Percentiles rank a stretch among this genome's conserved stretches.
These are phyloP conservation scores for Muscicapa comitata DNA, from an alignment of 2,797 vertebrate genomes.

Conservation along the genomic window DNA sequence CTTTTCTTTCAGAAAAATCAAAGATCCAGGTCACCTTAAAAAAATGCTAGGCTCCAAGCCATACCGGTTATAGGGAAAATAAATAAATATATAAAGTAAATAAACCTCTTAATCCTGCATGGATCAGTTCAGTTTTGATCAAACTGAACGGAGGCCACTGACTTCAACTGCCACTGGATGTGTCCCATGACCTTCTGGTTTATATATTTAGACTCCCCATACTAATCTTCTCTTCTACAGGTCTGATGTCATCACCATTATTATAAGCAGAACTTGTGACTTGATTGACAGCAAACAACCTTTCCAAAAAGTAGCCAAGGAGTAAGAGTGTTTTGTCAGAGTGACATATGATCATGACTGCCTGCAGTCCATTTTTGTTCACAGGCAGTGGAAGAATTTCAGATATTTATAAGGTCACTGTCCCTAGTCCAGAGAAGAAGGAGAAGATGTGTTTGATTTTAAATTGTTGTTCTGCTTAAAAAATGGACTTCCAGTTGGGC, in stretches of 20 bases:
- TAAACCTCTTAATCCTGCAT: not conserved
- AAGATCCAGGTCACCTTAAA: constrained; percentile 16
- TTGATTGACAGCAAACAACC: constrained; percentile 52
- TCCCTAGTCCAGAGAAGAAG: not conserved
- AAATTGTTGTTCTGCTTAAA: not conserved
- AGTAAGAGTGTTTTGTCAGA: constrained; percentile 23
- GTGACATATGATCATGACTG: not conserved
- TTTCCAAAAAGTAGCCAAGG: constrained; percentile 32
- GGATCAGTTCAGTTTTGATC: not conserved
- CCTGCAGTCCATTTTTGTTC: constrained; percentile 38
- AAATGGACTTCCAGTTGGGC: not conserved
- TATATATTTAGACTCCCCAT: constrained; percentile 44
- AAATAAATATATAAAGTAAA: not conserved
- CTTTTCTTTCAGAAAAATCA: not conserved
- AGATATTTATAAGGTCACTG: constrained; percentile 25
- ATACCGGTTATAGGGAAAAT: not conserved
- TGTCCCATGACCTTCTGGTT: constrained; percentile 56
- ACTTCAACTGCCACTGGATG: not conserved
- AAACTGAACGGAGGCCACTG: not conserved
- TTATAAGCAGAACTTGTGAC: constrained; percentile 46
- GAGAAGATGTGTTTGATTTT: not conserved
- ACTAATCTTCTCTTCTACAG: constrained; percentile 12
- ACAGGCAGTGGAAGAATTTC: constrained; percentile 28
- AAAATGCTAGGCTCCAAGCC: not conserved
- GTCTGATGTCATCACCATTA: constrained; percentile 55